Percentiles rank a stretch among this genome's conserved stretches.
Evolutionary conservation across 2,797 vertebrate species (phyloP).

Genomic region (Toxotes lorentzi): DNA sequence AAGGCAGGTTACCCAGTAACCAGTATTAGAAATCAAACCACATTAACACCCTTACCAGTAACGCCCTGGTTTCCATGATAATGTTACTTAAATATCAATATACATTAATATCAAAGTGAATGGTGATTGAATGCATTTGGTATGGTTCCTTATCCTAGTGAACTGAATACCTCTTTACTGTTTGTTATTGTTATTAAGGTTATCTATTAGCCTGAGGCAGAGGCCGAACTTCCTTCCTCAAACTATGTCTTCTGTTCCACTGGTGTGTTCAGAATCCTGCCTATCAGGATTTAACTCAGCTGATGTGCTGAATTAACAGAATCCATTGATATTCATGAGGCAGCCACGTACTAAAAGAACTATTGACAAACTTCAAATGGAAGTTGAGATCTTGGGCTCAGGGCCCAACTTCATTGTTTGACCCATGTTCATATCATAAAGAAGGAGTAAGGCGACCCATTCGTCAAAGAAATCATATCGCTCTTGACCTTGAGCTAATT

Average conservation of each 20-base stretch:
- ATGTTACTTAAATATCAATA: background rate
- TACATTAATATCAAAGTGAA: background rate
- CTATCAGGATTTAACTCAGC: constrained; percentile 34
- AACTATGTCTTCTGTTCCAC: constrained; percentile 57
- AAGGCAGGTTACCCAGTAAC: background rate
- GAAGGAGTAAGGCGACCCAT: constrained; percentile 2
- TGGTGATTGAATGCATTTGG: no score
- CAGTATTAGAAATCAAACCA: constrained; percentile 5
- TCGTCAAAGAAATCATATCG: constrained; percentile 42
- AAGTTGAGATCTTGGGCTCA: constrained; percentile 18
- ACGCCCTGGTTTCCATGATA: no score
- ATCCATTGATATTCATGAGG: constrained; percentile 13
- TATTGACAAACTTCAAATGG: constrained; percentile 34
- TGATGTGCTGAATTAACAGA: constrained; percentile 25
- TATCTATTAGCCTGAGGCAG: constrained; percentile 50
- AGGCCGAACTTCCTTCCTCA: constrained; percentile 52
- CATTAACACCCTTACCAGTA: background rate
- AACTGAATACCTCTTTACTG: no score
- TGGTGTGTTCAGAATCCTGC: constrained; percentile 66
- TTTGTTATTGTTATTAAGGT: background rate
- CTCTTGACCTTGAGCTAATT: constrained; percentile 60
- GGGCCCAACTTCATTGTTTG: constrained; percentile 8
- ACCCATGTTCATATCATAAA: constrained; percentile 21
- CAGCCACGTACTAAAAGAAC: background rate
- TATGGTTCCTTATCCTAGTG: no score